phyloP scores from a whole-genome alignment of 2,888 invertebrate genomes.

The Lamproptera curius region DNA sequence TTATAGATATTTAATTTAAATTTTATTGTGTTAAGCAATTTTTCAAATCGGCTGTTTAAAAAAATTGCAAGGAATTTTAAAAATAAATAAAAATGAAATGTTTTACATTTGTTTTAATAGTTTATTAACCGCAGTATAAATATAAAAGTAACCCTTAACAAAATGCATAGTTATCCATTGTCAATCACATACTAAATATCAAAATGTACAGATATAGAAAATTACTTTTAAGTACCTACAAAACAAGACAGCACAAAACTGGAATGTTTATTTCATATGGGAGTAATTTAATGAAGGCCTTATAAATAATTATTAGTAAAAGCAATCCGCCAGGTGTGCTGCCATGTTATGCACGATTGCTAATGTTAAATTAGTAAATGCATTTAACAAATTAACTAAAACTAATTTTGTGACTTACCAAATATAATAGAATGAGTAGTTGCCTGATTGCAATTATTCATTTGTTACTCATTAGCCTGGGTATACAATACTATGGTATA shows the following conservation, averaged over 20 bases:
- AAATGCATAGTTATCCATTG: constrained; percentile 26
- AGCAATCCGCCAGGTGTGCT: constrained; percentile 47
- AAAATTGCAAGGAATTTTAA: constrained; percentile 7
- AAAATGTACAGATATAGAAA: constrained; percentile 67
- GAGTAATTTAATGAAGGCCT: constrained; percentile 34
- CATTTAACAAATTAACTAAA: constrained; percentile 36
- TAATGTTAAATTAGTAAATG: constrained; percentile 62
- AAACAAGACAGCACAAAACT: constrained; percentile 68
- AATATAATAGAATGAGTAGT: too few relatives aligned
- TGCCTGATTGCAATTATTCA: too few relatives aligned
- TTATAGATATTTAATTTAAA: too few relatives aligned
- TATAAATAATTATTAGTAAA: constrained; percentile 21
- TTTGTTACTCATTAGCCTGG: too few relatives aligned
- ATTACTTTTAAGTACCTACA: constrained; percentile 57
- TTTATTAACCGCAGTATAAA: constrained; percentile 60
- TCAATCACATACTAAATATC: constrained; percentile 53
- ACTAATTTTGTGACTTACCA: too few relatives aligned
- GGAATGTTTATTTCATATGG: constrained; percentile 58
- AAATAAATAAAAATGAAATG: constrained; percentile 27
- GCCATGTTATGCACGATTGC: constrained; percentile 38
- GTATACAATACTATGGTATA: too few relatives aligned
- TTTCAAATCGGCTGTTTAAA: too few relatives aligned
- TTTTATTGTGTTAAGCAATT: background rate
- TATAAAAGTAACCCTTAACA: constrained; percentile 47
- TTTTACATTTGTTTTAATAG: constrained; percentile 39